Percentiles rank a stretch among this genome's conserved stretches.
Conservation (phyloP, 2,113 vertebrate genomes). For the Zapornia atra region DNA sequence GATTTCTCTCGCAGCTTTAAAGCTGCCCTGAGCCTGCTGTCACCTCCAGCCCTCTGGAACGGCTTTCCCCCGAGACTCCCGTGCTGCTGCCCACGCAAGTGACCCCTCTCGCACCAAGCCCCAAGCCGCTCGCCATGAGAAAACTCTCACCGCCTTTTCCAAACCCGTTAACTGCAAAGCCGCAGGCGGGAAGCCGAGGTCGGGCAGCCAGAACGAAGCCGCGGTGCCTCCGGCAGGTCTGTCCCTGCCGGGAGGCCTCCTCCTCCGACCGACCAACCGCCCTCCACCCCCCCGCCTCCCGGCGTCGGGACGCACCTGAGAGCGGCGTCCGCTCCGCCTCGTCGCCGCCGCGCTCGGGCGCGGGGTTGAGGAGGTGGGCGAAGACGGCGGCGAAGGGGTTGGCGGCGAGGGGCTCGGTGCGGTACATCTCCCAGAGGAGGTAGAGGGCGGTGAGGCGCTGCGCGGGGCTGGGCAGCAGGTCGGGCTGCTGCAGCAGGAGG, state of each 20-base stretch:
- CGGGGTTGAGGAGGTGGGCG: slow-evolving; percentile 93
- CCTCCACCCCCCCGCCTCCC: no score
- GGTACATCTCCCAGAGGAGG: slow-evolving; percentile 99
- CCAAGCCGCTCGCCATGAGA: accelerated
- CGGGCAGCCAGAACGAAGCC: neutral
- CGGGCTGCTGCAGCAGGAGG: slow-evolving; percentile 95
- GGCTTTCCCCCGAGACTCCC: accelerated
- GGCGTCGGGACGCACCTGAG: slow-evolving; percentile 77
- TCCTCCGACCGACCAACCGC: no score
- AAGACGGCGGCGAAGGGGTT: slow-evolving; percentile 98
- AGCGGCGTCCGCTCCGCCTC: slow-evolving; percentile 88
- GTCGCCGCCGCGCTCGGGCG: slow-evolving; percentile 83
- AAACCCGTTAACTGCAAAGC: neutral
- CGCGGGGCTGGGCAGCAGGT: slow-evolving; percentile 91
- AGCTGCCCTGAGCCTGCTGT: neutral
- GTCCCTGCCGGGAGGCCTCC: neutral
- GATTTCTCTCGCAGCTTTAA: neutral
- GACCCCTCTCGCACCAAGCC: accelerated
- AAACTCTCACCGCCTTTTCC: neutral
- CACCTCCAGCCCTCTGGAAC: no score
- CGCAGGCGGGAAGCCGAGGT: neutral
- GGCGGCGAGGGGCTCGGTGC: slow-evolving; percentile 94
- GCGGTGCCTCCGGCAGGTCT: neutral
- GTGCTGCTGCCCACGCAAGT: accelerated
- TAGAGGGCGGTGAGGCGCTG: slow-evolving; percentile 97